Conservation (phyloP, 2,113 vertebrate genomes). For the Thamnophis sirtalis region DNA sequence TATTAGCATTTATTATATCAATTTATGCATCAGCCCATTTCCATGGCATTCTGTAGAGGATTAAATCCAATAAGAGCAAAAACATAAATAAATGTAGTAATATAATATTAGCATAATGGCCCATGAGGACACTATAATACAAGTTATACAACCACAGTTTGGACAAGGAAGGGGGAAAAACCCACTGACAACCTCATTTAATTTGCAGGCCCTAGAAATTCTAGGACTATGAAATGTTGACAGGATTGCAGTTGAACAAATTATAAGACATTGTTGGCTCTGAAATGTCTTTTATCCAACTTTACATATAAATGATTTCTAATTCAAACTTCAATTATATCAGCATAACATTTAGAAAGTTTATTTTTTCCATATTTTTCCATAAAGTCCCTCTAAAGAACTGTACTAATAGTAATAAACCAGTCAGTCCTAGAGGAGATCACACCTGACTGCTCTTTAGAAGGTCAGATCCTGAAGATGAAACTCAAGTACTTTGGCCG, state of each 20-base stretch:
- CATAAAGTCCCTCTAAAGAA: neutral
- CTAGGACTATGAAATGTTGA: neutral
- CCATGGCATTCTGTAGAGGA: neutral
- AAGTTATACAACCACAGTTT: neutral
- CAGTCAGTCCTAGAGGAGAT: too few species aligned
- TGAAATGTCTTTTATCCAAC: neutral
- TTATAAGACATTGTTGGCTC: too few species aligned
- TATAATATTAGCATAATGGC: neutral
- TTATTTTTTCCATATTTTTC: neutral
- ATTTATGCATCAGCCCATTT: neutral
- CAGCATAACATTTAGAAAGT: neutral
- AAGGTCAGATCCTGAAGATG: too few species aligned
- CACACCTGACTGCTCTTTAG: too few species aligned
- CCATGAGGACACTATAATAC: neutral
- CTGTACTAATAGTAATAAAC: neutral
- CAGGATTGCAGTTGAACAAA: neutral
- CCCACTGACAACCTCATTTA: neutral
- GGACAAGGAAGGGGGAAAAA: neutral
- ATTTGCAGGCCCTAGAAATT: neutral
- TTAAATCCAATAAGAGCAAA: neutral
- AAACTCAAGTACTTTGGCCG: too few species aligned
- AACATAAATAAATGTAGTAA: neutral
- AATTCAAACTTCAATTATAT: neutral
- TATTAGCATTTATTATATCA: neutral
- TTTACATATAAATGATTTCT: neutral